These are phyloP conservation scores for Caenorhabditis sp. DNA, from an alignment of 2,888 invertebrate species.

Conservation along the genomic window DNA sequence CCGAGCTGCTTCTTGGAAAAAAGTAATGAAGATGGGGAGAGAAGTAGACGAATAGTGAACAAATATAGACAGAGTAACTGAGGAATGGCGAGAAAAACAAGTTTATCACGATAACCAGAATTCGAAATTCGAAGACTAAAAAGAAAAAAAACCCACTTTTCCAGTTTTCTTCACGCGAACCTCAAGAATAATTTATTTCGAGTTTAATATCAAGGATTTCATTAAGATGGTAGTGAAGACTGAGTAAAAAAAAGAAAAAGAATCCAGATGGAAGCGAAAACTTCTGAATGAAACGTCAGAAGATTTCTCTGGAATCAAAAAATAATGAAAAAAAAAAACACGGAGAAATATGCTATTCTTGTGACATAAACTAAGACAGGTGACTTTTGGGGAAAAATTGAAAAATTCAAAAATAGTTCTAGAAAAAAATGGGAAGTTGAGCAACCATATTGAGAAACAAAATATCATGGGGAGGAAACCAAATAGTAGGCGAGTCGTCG, in stretches of 20 bases:
- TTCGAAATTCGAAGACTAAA: slow-evolving; percentile 13
- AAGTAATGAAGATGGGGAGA: background rate
- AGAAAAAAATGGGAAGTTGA: slow-evolving; percentile 23
- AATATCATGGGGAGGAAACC: background rate
- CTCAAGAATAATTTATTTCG: slow-evolving; percentile 55
- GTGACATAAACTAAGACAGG: slow-evolving; percentile 4
- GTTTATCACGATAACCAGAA: slow-evolving; percentile 22
- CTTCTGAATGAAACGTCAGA: slow-evolving; percentile 39
- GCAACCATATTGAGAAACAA: slow-evolving; percentile 22
- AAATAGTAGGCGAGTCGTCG: slow-evolving; percentile 18
- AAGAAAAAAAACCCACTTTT: no score
- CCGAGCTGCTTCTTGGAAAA: background rate
- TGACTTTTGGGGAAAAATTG: background rate
- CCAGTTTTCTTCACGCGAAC: slow-evolving; percentile 18
- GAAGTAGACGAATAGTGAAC: background rate
- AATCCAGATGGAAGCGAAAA: slow-evolving; percentile 41
- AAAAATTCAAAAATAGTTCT: background rate
- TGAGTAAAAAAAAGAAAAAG: background rate
- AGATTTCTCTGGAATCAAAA: slow-evolving; percentile 32
- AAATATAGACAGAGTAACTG: background rate
- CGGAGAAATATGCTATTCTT: background rate
- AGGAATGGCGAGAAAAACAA: background rate
- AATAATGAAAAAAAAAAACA: background rate
- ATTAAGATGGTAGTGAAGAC: slow-evolving; percentile 14
- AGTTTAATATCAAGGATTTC: slow-evolving; percentile 39